These are phyloP conservation scores for Heteractis magnifica DNA, from an alignment of 92 coral and sea anemone species.

Conservation along the genomic window DNA sequence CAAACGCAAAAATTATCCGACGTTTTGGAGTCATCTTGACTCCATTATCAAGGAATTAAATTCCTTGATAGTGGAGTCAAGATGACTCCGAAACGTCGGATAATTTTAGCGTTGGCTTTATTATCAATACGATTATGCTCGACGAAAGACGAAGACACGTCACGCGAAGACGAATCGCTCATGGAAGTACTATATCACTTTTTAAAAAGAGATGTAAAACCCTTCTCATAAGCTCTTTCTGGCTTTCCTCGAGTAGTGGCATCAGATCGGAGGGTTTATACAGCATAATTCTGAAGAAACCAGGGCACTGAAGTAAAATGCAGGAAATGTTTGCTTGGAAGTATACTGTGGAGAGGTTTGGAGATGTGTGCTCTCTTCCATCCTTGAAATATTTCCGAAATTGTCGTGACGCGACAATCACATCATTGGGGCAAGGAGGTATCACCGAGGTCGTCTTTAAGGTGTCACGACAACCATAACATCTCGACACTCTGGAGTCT, in stretches of 20 bases:
- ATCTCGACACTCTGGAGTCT: constrained; percentile 30
- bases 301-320: constrained; percentile 30
- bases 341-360: constrained; percentile 21
- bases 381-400: constrained; percentile 29
- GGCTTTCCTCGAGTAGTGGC: constrained; percentile 20
- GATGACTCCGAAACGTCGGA: too few species aligned
- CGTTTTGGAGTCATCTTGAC: too few species aligned
- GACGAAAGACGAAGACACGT: too few species aligned
- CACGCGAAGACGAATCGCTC: too few species aligned
- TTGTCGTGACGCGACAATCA: constrained; percentile 30
- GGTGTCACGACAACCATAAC: constrained; percentile 30
- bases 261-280: constrained; percentile 8
- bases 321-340: constrained; percentile 31
- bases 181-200: not conserved
- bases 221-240: constrained; percentile 9
- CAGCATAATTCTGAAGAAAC: constrained; percentile 12
- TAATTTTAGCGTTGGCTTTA: too few species aligned
- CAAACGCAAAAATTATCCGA: too few species aligned
- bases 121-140: too few species aligned
- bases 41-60: too few species aligned
- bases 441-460: constrained; percentile 18
- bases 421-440: constrained; percentile 17
- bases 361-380: constrained; percentile 43
- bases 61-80: too few species aligned
- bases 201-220: constrained; percentile 1